Conservation (phyloP, 2,888 invertebrate genomes). For the Thecocarcelia acutangulata region DNA sequence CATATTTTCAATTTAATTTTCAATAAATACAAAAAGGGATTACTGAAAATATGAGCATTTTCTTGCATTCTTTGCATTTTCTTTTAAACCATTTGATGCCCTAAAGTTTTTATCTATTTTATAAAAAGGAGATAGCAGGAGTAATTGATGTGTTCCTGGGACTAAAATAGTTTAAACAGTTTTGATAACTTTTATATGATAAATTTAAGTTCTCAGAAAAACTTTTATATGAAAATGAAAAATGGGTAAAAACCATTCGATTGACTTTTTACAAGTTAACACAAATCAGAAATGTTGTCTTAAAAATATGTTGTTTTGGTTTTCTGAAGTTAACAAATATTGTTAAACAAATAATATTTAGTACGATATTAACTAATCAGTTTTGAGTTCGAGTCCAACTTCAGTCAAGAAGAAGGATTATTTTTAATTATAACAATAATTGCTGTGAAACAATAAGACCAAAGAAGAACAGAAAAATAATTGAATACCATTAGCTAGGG, state of each 20-base stretch:
- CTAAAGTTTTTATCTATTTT: constrained; percentile 3
- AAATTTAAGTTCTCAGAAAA: neutral
- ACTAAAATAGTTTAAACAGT: constrained; percentile 1
- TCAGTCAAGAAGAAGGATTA: too few relatives aligned
- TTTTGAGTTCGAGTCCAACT: too few relatives aligned
- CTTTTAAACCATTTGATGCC: constrained; percentile 2
- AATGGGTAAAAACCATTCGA: too few relatives aligned
- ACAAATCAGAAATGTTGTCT: too few relatives aligned
- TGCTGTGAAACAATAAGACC: too few relatives aligned
- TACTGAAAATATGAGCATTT: constrained; percentile 1
- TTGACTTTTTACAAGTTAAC: too few relatives aligned
- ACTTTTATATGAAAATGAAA: too few relatives aligned
- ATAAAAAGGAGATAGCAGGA: neutral
- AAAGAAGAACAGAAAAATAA: too few relatives aligned
- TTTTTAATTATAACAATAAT: too few relatives aligned
- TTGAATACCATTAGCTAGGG: too few relatives aligned
- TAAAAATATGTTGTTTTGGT: neutral
- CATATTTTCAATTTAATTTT: constrained; percentile 27
- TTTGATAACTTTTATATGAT: neutral
- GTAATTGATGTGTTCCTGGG: neutral
- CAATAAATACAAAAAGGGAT: neutral
- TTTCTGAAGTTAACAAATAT: neutral
- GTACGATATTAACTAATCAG: too few relatives aligned
- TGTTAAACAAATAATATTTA: too few relatives aligned
- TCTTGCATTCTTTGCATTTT: constrained; percentile 17